Base-by-base conservation (phyloP, 2,797 vertebrate species). In the Ambastaia sidthimunki region DNA sequence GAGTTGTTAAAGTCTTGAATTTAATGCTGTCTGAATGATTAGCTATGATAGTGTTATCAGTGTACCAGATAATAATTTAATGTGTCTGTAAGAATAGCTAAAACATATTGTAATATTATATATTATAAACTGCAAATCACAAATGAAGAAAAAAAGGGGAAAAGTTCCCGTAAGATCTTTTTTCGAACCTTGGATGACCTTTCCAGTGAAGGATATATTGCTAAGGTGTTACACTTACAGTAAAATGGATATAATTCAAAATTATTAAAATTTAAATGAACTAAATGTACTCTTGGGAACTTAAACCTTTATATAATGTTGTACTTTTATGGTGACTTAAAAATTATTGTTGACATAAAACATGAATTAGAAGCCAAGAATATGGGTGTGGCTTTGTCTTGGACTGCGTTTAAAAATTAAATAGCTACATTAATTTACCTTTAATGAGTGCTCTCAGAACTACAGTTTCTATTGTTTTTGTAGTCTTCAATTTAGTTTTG, bases 341-440 rank as follows among this genome's bases (percentile, higher is more conserved):
- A 74, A 77, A 62, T 41, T 31, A 25, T 23, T 55, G 68, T 7
- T 76, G 68, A 18, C 19, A n/a, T 50, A 52, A 74, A n/a, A 44
- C 78, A 80, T 66, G 66, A 19, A 71, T 18, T 21, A 52, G 57
- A 52, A 52, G 41, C 62, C 37, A 21, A 57, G 47, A 63, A 73
- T 25, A 72, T 55, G 71, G 83, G 81, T 78, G 82, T 67, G 78
- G 50, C 83, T 81, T 28, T 28, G 2, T 28, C 28, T 28, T 28
- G 28, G 28, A 28, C 2, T 28, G 28, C 28, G 28, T 28, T 28
- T 28, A 4, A 28, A 28, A 28, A 28, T 28, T 28, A 54, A 74
- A 44, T 44, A 41, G 31, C 52, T 59, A 65, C 6, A 28, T 68
- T 37, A 15, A 16, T 90, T 87, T 76, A 90, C 84, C 87, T 69